These are phyloP conservation scores for Bombus pyrosoma DNA, from an alignment of 1,140 invertebrate genomes.

Conservation along the genomic window DNA sequence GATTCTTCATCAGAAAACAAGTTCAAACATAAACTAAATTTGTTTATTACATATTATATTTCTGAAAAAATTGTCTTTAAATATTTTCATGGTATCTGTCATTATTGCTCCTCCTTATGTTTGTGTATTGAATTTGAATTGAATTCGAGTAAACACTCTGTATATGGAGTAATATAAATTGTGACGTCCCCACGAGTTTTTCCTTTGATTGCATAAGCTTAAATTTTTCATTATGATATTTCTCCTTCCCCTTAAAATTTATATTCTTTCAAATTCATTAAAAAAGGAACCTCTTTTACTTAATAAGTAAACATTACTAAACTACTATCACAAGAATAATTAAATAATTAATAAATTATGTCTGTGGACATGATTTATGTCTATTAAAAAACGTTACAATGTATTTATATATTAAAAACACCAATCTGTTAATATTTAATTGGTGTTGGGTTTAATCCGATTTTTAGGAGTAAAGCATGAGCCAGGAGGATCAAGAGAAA, in stretches of 20 bases:
- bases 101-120: no score
- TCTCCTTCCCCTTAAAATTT: not conserved
- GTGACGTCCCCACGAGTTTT: not conserved
- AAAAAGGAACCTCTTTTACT: no score
- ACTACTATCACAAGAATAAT: not conserved
- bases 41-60: no score
- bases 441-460: not conserved
- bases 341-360: not conserved
- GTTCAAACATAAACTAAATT: no score
- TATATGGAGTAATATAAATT: conserved; percentile 18
- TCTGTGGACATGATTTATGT: not conserved
- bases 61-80: no score
- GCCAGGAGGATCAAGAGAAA: conserved; percentile 78
- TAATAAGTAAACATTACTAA: not conserved
- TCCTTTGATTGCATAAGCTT: not conserved
- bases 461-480: conserved; percentile 69
- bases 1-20: no score
- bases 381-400: no score
- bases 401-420: no score
- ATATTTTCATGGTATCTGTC: no score
- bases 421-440: conserved; percentile 1
- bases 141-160: no score
- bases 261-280: not conserved
- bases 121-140: no score
- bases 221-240: not conserved